A percentile compares a stretch with the other conserved stretches of the same genome.
Evolutionary conservation across 2,113 vertebrate species (phyloP).

Genomic region (Callionymus lyra): DNA sequence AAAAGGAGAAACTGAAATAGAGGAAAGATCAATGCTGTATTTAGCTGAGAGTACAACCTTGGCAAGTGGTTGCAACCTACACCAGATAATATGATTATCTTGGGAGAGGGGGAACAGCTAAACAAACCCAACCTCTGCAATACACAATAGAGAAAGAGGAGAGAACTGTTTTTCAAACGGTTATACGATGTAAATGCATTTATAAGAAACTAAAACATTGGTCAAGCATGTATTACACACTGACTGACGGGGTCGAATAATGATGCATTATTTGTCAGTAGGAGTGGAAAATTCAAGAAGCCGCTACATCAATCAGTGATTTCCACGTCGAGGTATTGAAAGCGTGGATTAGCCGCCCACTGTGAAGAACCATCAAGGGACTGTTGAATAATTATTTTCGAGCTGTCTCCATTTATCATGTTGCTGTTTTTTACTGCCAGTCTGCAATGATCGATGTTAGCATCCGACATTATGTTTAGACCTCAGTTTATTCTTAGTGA

Average conservation of each 20-base stretch:
- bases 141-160: constrained; percentile 51
- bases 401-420: constrained; percentile 8
- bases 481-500: no score
- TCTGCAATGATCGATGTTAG: background rate
- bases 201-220: constrained; percentile 42
- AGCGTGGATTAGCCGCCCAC: constrained; percentile 57
- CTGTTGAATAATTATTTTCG: constrained; percentile 23
- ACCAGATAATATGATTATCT: constrained; percentile 66
- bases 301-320: constrained; percentile 46
- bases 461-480: no score
- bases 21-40: constrained; percentile 63
- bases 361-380: constrained; percentile 44
- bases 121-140: constrained; percentile 35
- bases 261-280: constrained; percentile 51
- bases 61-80: constrained; percentile 39
- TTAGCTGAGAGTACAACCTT: constrained; percentile 58
- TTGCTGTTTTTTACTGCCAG: constrained; percentile 38
- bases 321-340: constrained; percentile 44
- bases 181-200: constrained; percentile 54
- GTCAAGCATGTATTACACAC: constrained; percentile 43
- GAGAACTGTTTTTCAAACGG: constrained; percentile 28
- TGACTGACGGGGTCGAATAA: constrained; percentile 46
- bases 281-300: constrained; percentile 35
- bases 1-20: constrained; percentile 21
- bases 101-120: constrained; percentile 20